Conservation (phyloP, 2,888 invertebrate genomes). For the Caradrina kadenii region DNA sequence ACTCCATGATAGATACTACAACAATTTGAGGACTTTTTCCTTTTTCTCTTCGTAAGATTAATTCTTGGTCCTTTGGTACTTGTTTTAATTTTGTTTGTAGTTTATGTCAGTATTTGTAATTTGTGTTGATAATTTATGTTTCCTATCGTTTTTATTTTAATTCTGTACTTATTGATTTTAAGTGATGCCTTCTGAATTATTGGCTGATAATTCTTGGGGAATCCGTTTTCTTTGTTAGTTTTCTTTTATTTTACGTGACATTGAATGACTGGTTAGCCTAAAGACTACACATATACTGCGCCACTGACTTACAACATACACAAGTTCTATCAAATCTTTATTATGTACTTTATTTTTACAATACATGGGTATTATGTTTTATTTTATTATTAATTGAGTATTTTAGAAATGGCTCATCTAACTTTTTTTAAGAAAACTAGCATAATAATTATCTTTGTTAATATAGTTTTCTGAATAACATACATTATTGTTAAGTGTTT, state of each 20-base stretch:
- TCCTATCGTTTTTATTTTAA: neutral
- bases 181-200: conserved; percentile 71
- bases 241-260: neutral
- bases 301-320: neutral
- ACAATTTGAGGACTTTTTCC: conserved; percentile 24
- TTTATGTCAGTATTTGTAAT: neutral
- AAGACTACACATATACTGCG: neutral
- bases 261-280: neutral
- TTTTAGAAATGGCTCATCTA: conserved; percentile 34
- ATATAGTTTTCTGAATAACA: neutral
- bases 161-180: conserved; percentile 11
- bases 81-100: conserved; percentile 7
- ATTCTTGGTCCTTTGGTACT: conserved; percentile 32
- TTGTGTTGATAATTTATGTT: neutral
- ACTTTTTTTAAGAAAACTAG: too few relatives aligned
- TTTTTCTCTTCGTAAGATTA: conserved; percentile 35
- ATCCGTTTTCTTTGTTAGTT: conserved; percentile 41
- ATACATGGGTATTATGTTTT: neutral
- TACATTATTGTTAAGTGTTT: conserved; percentile 22
- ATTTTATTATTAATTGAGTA: neutral
- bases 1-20: conserved; percentile 42
- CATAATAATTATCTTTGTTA: too few relatives aligned
- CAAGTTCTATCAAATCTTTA: neutral
- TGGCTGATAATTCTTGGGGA: conserved; percentile 78
- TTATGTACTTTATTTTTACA: neutral